Evolutionary conservation across 2,888 invertebrate species (phyloP).

Genomic region (Hoplodrina ambigua): DNA sequence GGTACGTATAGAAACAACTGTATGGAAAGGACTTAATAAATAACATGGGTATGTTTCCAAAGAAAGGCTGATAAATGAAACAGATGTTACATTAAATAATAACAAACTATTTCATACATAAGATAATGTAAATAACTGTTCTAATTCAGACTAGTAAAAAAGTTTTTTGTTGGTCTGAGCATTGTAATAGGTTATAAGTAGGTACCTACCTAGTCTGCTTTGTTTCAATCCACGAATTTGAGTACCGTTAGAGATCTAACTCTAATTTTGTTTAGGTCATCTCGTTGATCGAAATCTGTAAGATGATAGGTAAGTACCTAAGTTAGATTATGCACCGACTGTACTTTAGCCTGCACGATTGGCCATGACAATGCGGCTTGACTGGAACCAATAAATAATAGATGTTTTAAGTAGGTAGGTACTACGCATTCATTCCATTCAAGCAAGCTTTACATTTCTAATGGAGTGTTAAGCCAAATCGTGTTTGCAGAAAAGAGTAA

Average conservation of each 20-base stretch:
- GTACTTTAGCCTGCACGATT: conserved; percentile 62
- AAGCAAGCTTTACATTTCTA: conserved; percentile 35
- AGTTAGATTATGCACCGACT: conserved; percentile 58
- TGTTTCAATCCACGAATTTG: conserved; percentile 71
- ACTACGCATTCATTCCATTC: conserved; percentile 33
- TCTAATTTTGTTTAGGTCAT: conserved; percentile 62
- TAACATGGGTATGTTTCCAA: conserved; percentile 60
- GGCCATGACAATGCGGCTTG: conserved; percentile 49
- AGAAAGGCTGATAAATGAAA: conserved; percentile 78
- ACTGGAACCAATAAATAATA: conserved; percentile 42
- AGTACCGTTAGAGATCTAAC: conserved; percentile 67
- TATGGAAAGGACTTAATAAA: conserved; percentile 6
- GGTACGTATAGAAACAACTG: conserved; percentile 5
- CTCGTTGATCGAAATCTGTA: conserved; percentile 60
- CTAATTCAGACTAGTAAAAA: conserved; percentile 45
- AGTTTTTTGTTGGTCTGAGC: neutral
- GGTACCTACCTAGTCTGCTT: conserved; percentile 70
- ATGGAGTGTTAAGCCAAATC: conserved; percentile 14
- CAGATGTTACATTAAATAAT: conserved; percentile 63
- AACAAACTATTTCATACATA: conserved; percentile 69
- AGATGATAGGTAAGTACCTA: conserved; percentile 43
- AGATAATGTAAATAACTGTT: conserved; percentile 79
- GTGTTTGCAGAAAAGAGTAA: conserved; percentile 27
- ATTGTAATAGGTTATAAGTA: conserved; percentile 22
- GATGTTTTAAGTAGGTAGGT: conserved; percentile 9